phyloP scores from a whole-genome alignment of 2,888 invertebrate genomes.

The Alsophila aescularia region DNA sequence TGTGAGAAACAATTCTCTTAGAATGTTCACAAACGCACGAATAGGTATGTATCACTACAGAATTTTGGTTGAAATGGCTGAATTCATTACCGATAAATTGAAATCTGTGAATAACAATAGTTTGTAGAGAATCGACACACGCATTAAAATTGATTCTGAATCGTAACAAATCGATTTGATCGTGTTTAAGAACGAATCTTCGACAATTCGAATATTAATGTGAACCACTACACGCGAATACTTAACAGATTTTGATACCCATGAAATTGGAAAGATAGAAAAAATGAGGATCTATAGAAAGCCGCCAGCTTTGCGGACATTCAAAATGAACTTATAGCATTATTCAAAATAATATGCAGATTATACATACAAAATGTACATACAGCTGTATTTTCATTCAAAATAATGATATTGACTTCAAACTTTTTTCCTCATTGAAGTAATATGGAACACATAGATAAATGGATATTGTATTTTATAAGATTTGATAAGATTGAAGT shows the following conservation, averaged over 20 bases:
- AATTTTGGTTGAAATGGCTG: slow-evolving; percentile 5
- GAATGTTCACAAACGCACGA: background rate
- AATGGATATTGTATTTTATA: too few relatives aligned
- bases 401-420: too few relatives aligned
- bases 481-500: too few relatives aligned
- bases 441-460: too few relatives aligned
- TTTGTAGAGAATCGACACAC: slow-evolving; percentile 21
- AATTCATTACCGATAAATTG: slow-evolving; percentile 19
- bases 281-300: background rate
- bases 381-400: too few relatives aligned
- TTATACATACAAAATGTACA: too few relatives aligned
- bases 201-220: slow-evolving; percentile 50
- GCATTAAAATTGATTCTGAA: slow-evolving; percentile 46
- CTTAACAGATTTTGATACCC: slow-evolving; percentile 15
- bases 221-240: slow-evolving; percentile 46
- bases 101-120: slow-evolving; percentile 16
- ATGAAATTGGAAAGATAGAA: slow-evolving; percentile 11
- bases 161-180: slow-evolving; percentile 64
- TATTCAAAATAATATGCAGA: too few relatives aligned
- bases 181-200: slow-evolving; percentile 55
- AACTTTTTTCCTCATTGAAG: too few relatives aligned
- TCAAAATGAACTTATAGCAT: too few relatives aligned
- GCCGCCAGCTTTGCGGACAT: background rate
- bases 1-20: slow-evolving; percentile 8
- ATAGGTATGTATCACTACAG: slow-evolving; percentile 4